A percentile compares a stretch with the other conserved stretches of the same genome.
Conservation (phyloP, 2,113 vertebrate genomes). For the Limnothrissa miodon region DNA sequence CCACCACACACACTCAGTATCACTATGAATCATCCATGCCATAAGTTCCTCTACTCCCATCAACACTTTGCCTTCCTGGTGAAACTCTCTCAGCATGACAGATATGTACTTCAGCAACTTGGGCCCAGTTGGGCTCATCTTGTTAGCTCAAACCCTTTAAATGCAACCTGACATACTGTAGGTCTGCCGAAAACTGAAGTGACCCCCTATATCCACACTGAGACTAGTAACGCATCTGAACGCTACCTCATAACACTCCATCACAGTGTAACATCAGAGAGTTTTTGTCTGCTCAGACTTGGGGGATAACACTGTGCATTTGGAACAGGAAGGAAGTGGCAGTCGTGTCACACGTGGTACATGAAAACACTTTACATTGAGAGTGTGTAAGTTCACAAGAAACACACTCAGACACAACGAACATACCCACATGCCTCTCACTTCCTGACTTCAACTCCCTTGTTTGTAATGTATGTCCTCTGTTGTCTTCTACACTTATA, state of each 20-base stretch:
- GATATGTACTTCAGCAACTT: background rate
- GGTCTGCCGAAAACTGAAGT: too few species aligned
- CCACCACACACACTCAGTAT: background rate
- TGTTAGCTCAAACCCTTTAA: too few species aligned
- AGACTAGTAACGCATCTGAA: background rate
- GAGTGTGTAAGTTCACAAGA: too few species aligned
- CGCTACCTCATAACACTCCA: background rate
- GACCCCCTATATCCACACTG: background rate
- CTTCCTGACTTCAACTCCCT: too few species aligned
- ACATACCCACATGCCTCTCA: too few species aligned
- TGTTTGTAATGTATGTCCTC: too few species aligned
- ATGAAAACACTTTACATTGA: background rate
- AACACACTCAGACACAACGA: too few species aligned
- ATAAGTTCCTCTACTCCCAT: background rate
- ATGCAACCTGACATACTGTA: too few species aligned
- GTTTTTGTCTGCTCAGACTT: background rate
- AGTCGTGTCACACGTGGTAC: background rate
- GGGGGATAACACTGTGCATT: background rate
- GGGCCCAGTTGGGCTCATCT: too few species aligned
- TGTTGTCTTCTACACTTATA: too few species aligned
- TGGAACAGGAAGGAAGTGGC: constrained; percentile 11
- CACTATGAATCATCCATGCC: background rate
- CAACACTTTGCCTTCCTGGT: background rate
- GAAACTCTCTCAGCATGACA: background rate
- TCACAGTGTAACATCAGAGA: background rate